Evolutionary conservation across 2,888 invertebrate species (phyloP).

Genomic region (Eupithecia insigniata): DNA sequence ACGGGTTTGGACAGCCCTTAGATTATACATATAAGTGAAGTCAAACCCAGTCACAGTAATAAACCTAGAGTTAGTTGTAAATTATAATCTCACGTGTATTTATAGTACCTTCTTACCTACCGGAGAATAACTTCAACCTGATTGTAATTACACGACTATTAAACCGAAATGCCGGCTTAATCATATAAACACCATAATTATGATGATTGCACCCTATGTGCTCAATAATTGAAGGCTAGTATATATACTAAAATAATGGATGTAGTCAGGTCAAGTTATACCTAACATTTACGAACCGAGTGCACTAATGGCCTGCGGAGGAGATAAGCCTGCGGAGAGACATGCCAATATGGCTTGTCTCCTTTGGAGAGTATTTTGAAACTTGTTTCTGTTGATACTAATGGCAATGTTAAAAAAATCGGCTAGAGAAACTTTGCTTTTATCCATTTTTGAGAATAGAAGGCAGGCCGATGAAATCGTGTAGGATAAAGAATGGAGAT

Average conservation of each 20-base stretch:
- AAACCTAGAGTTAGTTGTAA: background rate
- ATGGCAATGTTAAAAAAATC: background rate
- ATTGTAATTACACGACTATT: constrained; percentile 24
- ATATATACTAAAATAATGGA: constrained; percentile 24
- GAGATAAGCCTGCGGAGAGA: no score
- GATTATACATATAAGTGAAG: background rate
- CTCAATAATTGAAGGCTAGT: constrained; percentile 12
- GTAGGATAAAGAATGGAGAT: no score
- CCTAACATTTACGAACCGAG: background rate
- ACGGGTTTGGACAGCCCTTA: no score
- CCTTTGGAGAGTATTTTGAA: background rate
- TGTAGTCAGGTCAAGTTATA: background rate
- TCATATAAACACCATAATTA: constrained; percentile 31
- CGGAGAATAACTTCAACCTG: constrained; percentile 7
- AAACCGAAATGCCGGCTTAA: constrained; percentile 20
- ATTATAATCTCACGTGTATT: background rate
- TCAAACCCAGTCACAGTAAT: background rate
- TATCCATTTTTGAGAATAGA: no score
- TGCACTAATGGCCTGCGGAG: no score
- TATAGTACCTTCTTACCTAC: constrained; percentile 7
- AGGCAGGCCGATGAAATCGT: no score
- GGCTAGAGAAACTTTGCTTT: background rate
- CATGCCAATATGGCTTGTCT: no score
- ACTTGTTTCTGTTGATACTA: background rate
- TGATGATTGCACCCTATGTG: constrained; percentile 17